Percentiles rank a stretch among this genome's conserved stretches.
phyloP scores from a whole-genome alignment of 1,140 invertebrate genomes.

The Sarcophaga bullata region DNA sequence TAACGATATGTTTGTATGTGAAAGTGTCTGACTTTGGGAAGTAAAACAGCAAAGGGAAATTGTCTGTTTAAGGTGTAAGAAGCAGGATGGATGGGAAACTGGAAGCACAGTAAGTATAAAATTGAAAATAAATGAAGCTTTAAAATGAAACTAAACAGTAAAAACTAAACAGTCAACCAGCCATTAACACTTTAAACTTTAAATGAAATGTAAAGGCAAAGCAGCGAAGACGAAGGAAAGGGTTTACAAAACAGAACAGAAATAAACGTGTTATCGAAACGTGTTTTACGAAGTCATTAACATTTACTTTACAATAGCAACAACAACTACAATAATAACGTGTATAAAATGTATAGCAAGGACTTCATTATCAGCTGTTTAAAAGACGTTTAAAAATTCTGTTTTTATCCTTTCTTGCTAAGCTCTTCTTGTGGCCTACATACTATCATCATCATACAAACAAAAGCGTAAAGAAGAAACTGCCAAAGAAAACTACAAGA shows the following conservation, averaged over 20 bases:
- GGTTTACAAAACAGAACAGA: background rate
- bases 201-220: slow-evolving; percentile 43
- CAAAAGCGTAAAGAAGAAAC: background rate
- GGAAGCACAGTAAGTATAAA: slow-evolving; percentile 34
- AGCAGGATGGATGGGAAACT: background rate
- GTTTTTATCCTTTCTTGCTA: too few species aligned
- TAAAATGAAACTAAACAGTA: slow-evolving; percentile 25
- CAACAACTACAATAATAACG: slow-evolving; percentile 37
- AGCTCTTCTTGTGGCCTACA: too few species aligned
- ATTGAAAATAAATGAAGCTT: slow-evolving; percentile 37
- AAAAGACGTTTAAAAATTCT: too few species aligned
- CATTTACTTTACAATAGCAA: too few species aligned
- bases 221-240: slow-evolving; percentile 47
- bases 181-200: slow-evolving; percentile 38
- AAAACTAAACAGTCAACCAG: background rate
- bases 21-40: too few species aligned
- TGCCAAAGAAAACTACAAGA: background rate
- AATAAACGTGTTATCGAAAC: slow-evolving; percentile 25
- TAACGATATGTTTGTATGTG: too few species aligned
- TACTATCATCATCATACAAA: background rate
- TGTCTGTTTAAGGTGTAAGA: background rate
- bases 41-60: too few species aligned
- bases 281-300: slow-evolving; percentile 37
- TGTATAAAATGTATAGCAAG: background rate
- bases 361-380: slow-evolving; percentile 15